Conservation (phyloP, 2,113 vertebrate genomes). For the Macquaria australasica region DNA sequence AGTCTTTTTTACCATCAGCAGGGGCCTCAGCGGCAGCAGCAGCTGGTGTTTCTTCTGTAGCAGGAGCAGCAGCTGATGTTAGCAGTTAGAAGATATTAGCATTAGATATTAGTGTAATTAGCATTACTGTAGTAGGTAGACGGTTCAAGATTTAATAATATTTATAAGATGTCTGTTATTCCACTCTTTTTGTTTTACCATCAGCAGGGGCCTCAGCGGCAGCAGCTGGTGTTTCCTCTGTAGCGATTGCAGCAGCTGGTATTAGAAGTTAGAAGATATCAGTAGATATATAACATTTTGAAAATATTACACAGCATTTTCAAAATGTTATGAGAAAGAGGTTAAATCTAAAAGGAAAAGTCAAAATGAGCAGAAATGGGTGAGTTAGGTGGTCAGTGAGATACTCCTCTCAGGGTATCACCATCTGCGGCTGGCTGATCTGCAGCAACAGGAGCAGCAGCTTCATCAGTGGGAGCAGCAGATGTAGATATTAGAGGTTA, state of each 20-base stretch:
- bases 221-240: constrained; percentile 31
- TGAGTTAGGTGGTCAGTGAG: not conserved
- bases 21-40: constrained; percentile 13
- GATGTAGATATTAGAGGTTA: constrained; percentile 29
- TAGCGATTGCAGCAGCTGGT: constrained; percentile 36
- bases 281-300: constrained; percentile 6
- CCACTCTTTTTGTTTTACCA: constrained; percentile 13
- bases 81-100: not conserved
- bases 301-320: not conserved
- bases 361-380: not conserved
- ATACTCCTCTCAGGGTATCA: not conserved
- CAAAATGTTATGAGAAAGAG: constrained; percentile 18
- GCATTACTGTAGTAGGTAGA: not conserved
- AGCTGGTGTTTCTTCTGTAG: constrained; percentile 26
- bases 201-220: constrained; percentile 34
- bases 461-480: constrained; percentile 21
- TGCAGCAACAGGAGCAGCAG: constrained; percentile 1
- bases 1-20: constrained; percentile 33
- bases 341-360: not conserved
- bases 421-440: constrained; percentile 2
- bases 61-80: constrained; percentile 17
- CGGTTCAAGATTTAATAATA: not conserved
- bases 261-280: constrained; percentile 47
- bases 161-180: not conserved
- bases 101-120: constrained; percentile 7